Base-by-base conservation (phyloP, 2,888 invertebrate species). In the Geophilus truncorum region DNA sequence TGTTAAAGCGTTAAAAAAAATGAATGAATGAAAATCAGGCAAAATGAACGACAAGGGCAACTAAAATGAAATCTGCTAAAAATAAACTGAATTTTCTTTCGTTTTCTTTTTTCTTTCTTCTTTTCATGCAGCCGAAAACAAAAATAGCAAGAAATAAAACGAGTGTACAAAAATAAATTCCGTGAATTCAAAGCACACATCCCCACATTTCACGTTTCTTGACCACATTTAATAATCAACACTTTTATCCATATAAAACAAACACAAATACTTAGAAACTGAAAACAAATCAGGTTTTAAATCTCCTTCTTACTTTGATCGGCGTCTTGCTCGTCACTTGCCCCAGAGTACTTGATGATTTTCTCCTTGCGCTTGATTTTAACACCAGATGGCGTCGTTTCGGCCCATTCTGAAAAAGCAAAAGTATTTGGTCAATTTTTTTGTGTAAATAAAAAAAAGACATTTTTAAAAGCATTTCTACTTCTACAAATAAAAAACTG, bases 321-420 rank as follows among this genome's bases (percentile, higher is more conserved):
- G 30, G 34, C 30, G 77, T 77, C 77, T 36, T 77, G 28, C 15
- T 77, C 62, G 15, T 62, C 62, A 6, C 1, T 15, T 45, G 5
- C n/a, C n/a, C 45, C 45, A 0, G 15, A 36, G 70, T 82, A 82
- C 36, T 70, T 45, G 12, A 82, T 79, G 40, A 36, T 79, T 21
- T 78, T 82, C 10, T 81, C 77, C 45, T 81, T 80, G 23, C 76
- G 70, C 21, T 81, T 82, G 28, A 82, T 30, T 62, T 23, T 62
- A 21, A 30, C 62, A 40, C 82, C 82, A 9, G 75, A 79, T 0
- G 81, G 81, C 28, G 81, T 80, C 62, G 77, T 81, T 45, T 82
- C 81, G 21, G 78, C 62, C 80, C 80, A 82, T 79, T 82, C 82
- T 82, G 70, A 78, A 80, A 51, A n/a, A 36, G 51, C 62, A 9